phyloP scores from a whole-genome alignment of 2,113 vertebrate species.

The Syngnathus typhle region DNA sequence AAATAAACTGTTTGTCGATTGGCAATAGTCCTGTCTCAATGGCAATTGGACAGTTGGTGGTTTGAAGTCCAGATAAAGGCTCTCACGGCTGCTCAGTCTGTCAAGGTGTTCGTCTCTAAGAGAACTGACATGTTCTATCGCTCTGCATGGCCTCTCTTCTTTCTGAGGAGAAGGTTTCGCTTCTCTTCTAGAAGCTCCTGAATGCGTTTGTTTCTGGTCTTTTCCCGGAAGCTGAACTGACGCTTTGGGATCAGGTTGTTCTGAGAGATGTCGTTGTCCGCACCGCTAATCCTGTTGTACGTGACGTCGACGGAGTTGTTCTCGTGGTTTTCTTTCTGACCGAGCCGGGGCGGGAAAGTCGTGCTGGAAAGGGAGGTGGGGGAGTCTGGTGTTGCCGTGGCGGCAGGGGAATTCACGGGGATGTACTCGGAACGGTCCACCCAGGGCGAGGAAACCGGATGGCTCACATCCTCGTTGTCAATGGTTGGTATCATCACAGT shows the following conservation, averaged over 20 bases:
- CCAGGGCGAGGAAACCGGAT: constrained; percentile 45
- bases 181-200: constrained; percentile 91
- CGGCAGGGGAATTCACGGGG: constrained; percentile 21
- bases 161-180: constrained; percentile 76
- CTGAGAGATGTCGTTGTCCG: constrained; percentile 74
- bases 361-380: background rate
- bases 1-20: constrained; percentile 28
- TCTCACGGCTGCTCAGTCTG: constrained; percentile 29
- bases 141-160: constrained; percentile 67
- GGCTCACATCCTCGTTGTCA: constrained; percentile 30
- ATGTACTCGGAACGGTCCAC: constrained; percentile 49
- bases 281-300: constrained; percentile 66
- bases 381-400: constrained; percentile 15
- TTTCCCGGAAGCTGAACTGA: constrained; percentile 73
- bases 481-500: constrained; percentile 45
- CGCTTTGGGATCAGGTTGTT: constrained; percentile 83
- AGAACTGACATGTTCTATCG: constrained; percentile 64
- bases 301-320: constrained; percentile 79
- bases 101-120: constrained; percentile 72
- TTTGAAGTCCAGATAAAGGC: constrained; percentile 32
- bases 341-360: constrained; percentile 50
- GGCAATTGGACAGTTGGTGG: constrained; percentile 14
- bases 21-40: constrained; percentile 2
- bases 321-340: constrained; percentile 76
- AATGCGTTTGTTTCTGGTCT: constrained; percentile 90